phyloP scores from a whole-genome alignment of 2,888 invertebrate species.

The Lasioglossum vierecki region DNA sequence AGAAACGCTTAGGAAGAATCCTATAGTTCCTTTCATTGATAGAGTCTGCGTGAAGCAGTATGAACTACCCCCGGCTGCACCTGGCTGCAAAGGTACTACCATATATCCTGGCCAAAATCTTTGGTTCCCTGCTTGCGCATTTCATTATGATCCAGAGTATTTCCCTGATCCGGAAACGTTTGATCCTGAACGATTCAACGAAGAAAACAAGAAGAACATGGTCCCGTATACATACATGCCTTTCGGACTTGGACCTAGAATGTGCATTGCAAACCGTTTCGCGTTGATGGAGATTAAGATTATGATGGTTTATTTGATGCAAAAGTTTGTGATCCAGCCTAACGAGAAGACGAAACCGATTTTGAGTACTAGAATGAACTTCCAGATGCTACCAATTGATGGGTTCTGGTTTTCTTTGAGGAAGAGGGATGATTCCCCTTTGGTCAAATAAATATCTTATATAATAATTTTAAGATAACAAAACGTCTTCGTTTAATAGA shows the following conservation, averaged over 20 bases:
- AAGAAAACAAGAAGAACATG: conserved; percentile 67
- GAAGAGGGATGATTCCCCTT: conserved; percentile 34
- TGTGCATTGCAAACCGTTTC: conserved; percentile 75
- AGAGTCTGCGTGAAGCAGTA: conserved; percentile 85
- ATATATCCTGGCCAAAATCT: conserved; percentile 55
- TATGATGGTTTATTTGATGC: conserved; percentile 67
- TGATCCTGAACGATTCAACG: conserved; percentile 74
- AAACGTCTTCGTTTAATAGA: background rate
- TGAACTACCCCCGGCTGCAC: conserved; percentile 78
- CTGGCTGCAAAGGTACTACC: conserved; percentile 35
- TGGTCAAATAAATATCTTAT: background rate
- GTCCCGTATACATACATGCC: conserved; percentile 70
- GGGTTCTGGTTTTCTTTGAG: conserved; percentile 70
- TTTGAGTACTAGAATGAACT: conserved; percentile 32
- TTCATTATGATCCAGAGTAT: conserved; percentile 74
- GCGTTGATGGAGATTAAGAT: conserved; percentile 75
- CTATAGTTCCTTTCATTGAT: conserved; percentile 84
- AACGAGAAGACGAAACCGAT: conserved; percentile 83
- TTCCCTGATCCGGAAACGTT: conserved; percentile 74
- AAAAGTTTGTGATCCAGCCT: conserved; percentile 69
- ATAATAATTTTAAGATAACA: background rate
- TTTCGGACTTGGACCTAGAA: conserved; percentile 75
- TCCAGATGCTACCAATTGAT: conserved; percentile 47
- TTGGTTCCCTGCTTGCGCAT: conserved; percentile 64
- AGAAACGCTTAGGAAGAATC: conserved; percentile 85